These are phyloP conservation scores for Aptenodytes patagonicus DNA, from an alignment of 2,113 vertebrate species.

Conservation along the genomic window DNA sequence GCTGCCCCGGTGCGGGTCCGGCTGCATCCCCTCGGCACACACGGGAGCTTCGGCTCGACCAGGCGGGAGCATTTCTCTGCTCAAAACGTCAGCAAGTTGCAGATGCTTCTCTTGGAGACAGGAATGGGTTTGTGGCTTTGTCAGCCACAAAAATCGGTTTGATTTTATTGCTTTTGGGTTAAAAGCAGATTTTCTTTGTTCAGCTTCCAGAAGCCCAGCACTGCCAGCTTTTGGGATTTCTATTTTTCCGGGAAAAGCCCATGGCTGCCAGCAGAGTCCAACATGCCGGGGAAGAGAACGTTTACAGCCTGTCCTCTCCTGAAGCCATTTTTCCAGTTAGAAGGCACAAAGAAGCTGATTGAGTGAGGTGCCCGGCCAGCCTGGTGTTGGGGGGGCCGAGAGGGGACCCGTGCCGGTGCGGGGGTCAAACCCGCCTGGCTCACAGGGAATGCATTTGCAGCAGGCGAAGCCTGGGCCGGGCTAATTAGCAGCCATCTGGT, in stretches of 20 bases:
- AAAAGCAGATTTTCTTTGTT: conserved; percentile 2
- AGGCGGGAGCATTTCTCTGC: background rate
- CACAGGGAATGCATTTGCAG: background rate
- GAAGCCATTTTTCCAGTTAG: background rate
- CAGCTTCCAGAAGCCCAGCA: background rate
- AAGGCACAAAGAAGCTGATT: background rate
- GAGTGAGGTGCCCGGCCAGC: background rate
- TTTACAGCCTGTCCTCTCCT: background rate
- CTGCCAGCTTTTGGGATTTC: conserved; percentile 46
- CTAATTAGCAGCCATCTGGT: background rate
- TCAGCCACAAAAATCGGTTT: background rate
- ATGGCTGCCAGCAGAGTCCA: background rate
- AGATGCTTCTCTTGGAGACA: background rate
- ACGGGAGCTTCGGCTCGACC: fast-evolving
- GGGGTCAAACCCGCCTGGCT: background rate
- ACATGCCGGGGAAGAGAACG: background rate
- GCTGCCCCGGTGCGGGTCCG: fast-evolving
- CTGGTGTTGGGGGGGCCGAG: background rate
- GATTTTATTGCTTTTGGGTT: conserved; percentile 38
- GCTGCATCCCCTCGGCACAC: background rate
- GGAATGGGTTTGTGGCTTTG: background rate
- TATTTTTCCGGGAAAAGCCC: conserved; percentile 40
- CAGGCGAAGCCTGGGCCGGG: background rate
- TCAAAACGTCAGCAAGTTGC: background rate
- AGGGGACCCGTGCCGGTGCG: fast-evolving